phyloP scores from a whole-genome alignment of 2,113 vertebrate genomes.

The Daubentonia madagascariensis region DNA sequence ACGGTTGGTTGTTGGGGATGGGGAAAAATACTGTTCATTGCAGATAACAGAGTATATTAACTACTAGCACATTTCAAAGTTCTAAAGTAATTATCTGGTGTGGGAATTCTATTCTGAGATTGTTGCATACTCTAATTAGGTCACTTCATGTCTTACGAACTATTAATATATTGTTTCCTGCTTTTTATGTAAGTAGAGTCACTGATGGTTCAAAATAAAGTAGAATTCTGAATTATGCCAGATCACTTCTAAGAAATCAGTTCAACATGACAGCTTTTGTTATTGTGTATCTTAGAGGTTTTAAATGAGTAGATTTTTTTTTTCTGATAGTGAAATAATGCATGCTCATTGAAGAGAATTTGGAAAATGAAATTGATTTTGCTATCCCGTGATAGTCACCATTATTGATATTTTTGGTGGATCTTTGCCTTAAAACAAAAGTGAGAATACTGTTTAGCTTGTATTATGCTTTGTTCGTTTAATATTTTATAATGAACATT shows the following conservation, averaged over 20 bases:
- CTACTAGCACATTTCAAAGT: constrained; percentile 28
- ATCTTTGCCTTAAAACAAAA: constrained; percentile 22
- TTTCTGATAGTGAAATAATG: neutral
- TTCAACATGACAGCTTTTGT: neutral
- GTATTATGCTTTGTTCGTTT: neutral
- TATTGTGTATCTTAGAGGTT: neutral
- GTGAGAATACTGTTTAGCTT: neutral
- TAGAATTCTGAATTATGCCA: constrained; percentile 29
- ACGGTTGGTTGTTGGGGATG: neutral
- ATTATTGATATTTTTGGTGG: constrained; percentile 19
- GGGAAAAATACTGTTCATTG: neutral
- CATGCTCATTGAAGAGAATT: neutral
- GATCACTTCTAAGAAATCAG: constrained; percentile 12
- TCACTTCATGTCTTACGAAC: constrained; percentile 38
- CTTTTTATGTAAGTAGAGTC: constrained; percentile 33
- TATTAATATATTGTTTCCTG: constrained; percentile 45
- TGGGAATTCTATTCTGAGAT: constrained; percentile 40
- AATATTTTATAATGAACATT: neutral
- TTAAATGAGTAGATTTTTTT: neutral
- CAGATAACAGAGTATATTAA: constrained; percentile 37
- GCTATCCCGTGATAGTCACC: neutral
- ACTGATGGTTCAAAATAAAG: neutral
- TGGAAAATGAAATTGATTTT: constrained; percentile 27
- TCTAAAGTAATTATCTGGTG: constrained; percentile 17
- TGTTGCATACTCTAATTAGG: neutral